Evolutionary conservation across 2,888 invertebrate genomes (phyloP), one percentile per base, ranked within the genome.

Genomic region (Eucera pruinosa): DNA sequence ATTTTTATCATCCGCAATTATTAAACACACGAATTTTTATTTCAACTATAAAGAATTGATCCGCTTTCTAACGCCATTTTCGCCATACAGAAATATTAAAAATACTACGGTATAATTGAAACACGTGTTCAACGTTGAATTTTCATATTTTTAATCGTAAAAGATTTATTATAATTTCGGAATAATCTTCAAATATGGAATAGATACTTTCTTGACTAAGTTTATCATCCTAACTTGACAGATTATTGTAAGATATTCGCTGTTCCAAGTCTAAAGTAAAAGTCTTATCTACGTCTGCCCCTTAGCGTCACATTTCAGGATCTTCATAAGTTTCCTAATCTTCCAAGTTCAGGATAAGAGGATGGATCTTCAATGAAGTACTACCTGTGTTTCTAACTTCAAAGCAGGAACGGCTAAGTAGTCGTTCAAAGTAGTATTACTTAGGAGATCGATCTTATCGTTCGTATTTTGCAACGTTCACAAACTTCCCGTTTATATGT

Each of bases 271-370:
- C 15, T 13, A 45, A 6, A 47, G 60, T 47, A 33, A 13, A 13
- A 7, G 2, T 39, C 1, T 25, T 48, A 39, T 25, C 50, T 27
- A 2, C 5, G 6, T n/a, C 11, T 25, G 20, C 13, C 20, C 13
- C 33, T 20, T 0, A 20, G 36, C 27, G 27, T 50, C 50, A 62
- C 39, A 50, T 62, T 50, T 62, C 50, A 27, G 39, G 15, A 41
- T 58, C 39, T 50, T 41, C 48, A 7, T 11, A 48, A 52, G 18
- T 64, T 64, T 64, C 50, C 62, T 52, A 64, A 64, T 64, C 50
- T 39, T 9, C 62, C 11, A 52, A 64, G 50, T 64, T 52, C 15
- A 0, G 18, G 13, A 36, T 52, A 52, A 52, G 62, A 64, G 62
- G 62, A 64, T 52, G 50, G 50, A 50, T 64, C 50, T 27, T 13